Evolutionary conservation across 2,797 vertebrate genomes (phyloP).

Genomic region (Sphenodon punctatus): DNA sequence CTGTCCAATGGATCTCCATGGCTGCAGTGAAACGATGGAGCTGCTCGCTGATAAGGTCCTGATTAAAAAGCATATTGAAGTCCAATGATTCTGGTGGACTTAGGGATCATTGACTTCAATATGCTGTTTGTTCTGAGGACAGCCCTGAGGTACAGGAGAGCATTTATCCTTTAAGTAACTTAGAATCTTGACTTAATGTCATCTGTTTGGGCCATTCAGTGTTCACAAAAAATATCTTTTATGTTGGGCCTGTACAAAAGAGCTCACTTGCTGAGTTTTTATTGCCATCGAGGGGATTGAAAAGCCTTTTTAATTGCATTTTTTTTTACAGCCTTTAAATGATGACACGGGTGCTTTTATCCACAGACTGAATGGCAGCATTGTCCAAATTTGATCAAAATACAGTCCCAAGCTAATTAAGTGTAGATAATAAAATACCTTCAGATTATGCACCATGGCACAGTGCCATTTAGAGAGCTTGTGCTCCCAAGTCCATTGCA

Average conservation of each 20-base stretch:
- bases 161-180: no score
- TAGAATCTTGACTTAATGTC: no score
- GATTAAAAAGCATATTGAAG: no score
- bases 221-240: background rate
- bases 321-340: background rate
- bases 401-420: background rate
- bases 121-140: no score
- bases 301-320: background rate
- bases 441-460: background rate
- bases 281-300: background rate
- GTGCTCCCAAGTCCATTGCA: background rate
- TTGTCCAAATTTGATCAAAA: background rate
- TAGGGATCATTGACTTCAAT: no score
- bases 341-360: background rate
- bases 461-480: accelerated
- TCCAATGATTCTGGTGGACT: no score
- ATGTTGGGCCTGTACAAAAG: background rate
- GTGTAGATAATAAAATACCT: background rate
- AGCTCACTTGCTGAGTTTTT: background rate
- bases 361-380: background rate
- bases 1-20: no score
- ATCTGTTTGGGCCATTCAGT: no score
- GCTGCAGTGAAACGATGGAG: no score
- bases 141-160: no score
- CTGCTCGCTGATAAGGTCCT: no score